Base-by-base conservation (phyloP, 2,888 invertebrate genomes). In the Achlya flavicornis region DNA sequence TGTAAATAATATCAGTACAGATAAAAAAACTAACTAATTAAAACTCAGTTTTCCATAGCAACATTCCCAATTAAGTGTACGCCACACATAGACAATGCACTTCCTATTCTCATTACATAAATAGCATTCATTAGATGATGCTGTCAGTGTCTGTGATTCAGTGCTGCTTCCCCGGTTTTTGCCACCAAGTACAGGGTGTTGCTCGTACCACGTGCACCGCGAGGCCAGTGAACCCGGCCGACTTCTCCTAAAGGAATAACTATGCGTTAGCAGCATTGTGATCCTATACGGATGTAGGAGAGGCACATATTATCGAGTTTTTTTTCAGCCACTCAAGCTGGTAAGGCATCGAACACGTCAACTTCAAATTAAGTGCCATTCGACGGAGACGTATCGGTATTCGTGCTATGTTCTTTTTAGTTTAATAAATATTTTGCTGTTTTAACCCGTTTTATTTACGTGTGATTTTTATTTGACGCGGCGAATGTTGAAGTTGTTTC, bases 151-250 rank as follows among this genome's bases (percentile, higher is more conserved):
- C 73, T 76, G 80, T 85, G 86, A 84, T 82, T 85, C 85, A 84
- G 79, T 80, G 79, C 75, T 71, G 81, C 79, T 86, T 84, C 86
- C 85, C 85, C 85, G 83, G 87, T 89, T 89, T 89, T 89, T 89
- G 85, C 84, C 74, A 76, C 41, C 76, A 76, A 76, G 76, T 68
- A 63, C 61, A 85, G 89, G 87, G 89, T 90, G 90, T 89, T 87
- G 88, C 79, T 79, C 83, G 75, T 77, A 80, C 87, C 88, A 88
- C 88, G 88, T 88, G 89, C 84, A 80, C 81, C 64, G 74, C 66
- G 69, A 84, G 91, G 91, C 75, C 88, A 71, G 83, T 86, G 90
- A 91, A 87, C 91, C 86, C 89, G 81, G 76, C 76, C 78, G 76
- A 78, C 76, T 77, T 82, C 87, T 89, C 78, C 80, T 87, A 85